Base-by-base conservation (phyloP, 2,797 vertebrate species). In the Benthosema pterotum region DNA sequence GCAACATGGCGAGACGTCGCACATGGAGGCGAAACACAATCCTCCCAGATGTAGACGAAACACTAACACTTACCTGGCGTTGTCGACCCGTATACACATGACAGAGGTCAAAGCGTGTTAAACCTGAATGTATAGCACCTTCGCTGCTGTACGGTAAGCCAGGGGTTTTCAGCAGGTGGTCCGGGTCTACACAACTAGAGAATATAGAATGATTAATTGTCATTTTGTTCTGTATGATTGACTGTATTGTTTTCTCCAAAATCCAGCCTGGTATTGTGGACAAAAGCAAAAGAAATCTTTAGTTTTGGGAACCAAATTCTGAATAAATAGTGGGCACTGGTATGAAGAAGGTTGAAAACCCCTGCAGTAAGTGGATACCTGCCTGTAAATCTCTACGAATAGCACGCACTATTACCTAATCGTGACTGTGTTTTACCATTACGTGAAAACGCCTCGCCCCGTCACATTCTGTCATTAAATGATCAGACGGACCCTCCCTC, bases 401-500 rank as follows among this genome's bases (percentile, higher is more conserved):
- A 45, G 25, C 49, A 53, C 65, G 63, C 55, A 17, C 57, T 61
- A 65, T 75, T 8, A 71, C 69, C 55, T 70, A 60, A 88, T 75
- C n/a, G 16, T 58, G 52, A n/a, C 42, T 32, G 3, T 47, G 19
- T 66, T 60, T n/a, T 58, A 50, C 74, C 66, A 43, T 13, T 64
- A 65, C 15, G 47, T 25, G 57, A 60, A 16, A 72, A 57, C 63
- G 25, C 77, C 72, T 72, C 69, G 17, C 78, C 75, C 64, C 38
- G 65, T 79, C 63, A 61, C 72, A 65, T 59, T 42, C 28, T 11
- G 43, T 17, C 53, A 38, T 48, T 70, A 82, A 82, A 72, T 75
- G 71, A 80, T 79, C 71, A 66, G 61, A 71, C 25, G 51, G 71
- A 67, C 78, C 62, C 68, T 2, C 57, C 67, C 79, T 66, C 12